Base-by-base conservation (phyloP, 2,888 invertebrate genomes). In the Ormyrus thymus region DNA sequence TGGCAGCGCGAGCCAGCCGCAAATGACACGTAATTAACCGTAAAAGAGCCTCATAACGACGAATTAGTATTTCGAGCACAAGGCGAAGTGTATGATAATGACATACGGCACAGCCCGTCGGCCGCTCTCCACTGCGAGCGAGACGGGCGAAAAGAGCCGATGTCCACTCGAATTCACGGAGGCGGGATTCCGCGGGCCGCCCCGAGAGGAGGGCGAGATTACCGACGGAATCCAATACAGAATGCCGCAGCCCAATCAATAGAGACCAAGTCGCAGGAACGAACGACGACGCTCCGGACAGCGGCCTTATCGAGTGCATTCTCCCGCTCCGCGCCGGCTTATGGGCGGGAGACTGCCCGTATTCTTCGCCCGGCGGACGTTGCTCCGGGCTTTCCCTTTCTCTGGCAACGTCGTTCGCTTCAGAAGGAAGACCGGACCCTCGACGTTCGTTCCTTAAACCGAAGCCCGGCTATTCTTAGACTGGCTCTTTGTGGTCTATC, bases 191-290 rank as follows among this genome's bases (percentile, higher is more conserved):
- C 48, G 48, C 15, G n/a, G 43, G 7, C n/a, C 43, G 13, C n/a
- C 11, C 15, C 53, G 10, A 10, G 71, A 62, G 45, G 55, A 62
- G 61, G 10, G 77, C 72, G 43, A 84, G 84, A 86, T 86, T 84
- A 83, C 83, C 82, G 82, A 82, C 81, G 83, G 85, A 84, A 87
- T 87, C 87, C 86, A 85, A 86, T 87, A 87, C 83, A 84, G 84
- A 87, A 88, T 87, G 85, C 86, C 87, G 87, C 88, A 88, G 84
- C 83, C 88, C 84, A 88, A 89, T 89, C 89, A 86, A 89, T 89
- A 89, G 86, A 51, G 43, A 13, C n/a, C 46, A 84, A 83, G 85
- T 83, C 83, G 82, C 81, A 84, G 8, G 43, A 29, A 61, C n/a
- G 43, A 61, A n/a, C 29, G 29, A 29, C 43, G 59, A n/a, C 58